Evolutionary conservation across 2,888 invertebrate species (phyloP).

Genomic region (Pseudoips prasinana): DNA sequence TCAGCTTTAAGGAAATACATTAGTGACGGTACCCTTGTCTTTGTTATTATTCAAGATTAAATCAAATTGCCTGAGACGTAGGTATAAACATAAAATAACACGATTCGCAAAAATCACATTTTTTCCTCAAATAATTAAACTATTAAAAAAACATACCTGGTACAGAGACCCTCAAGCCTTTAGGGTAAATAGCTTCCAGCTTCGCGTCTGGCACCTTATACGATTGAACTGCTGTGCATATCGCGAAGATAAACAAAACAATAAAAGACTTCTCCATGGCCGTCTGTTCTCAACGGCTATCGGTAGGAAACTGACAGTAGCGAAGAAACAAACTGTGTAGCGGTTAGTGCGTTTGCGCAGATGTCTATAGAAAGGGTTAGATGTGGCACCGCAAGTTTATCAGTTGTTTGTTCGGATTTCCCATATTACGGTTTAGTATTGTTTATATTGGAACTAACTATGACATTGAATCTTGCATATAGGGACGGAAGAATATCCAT

Average conservation of each 20-base stretch:
- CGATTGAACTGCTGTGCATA: conserved; percentile 12
- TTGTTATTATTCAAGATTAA: too few relatives aligned
- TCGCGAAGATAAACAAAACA: conserved; percentile 34
- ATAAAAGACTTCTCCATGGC: conserved; percentile 37
- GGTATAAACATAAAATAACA: too few relatives aligned
- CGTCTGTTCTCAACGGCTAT: conserved; percentile 37
- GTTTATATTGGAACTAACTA: too few relatives aligned
- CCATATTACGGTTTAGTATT: too few relatives aligned
- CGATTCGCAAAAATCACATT: too few relatives aligned
- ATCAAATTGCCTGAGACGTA: too few relatives aligned
- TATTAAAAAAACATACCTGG: conserved; percentile 45
- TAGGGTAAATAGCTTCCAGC: conserved; percentile 82
- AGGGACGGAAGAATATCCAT: too few relatives aligned
- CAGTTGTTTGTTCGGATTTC: too few relatives aligned
- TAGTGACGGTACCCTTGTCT: too few relatives aligned
- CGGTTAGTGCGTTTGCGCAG: neutral
- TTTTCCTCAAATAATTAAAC: too few relatives aligned
- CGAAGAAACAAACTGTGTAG: neutral
- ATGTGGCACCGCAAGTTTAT: conserved; percentile 1
- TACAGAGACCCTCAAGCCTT: conserved; percentile 83
- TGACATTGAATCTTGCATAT: too few relatives aligned
- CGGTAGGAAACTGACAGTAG: conserved; percentile 38
- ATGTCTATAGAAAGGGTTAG: conserved; percentile 21
- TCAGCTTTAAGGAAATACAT: too few relatives aligned
- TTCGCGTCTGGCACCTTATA: conserved; percentile 77